These are phyloP conservation scores for Montipora capricornis DNA, from an alignment of 64 coral and sea anemone species.

Conservation along the genomic window DNA sequence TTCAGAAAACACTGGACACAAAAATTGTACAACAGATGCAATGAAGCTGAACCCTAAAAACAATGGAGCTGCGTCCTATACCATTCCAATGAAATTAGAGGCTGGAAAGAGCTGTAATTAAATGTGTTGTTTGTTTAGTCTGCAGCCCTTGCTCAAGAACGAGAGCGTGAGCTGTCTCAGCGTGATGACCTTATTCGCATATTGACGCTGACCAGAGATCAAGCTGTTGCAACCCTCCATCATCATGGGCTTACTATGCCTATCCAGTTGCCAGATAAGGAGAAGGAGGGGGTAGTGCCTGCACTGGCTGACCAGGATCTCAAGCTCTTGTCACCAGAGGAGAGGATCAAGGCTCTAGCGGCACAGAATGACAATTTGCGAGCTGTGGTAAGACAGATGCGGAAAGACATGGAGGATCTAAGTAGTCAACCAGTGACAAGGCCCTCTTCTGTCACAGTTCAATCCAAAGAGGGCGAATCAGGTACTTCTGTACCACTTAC, in stretches of 20 bases:
- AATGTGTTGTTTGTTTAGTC: constrained; percentile 45
- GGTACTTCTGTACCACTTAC: constrained; percentile 71
- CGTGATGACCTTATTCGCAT: constrained; percentile 86
- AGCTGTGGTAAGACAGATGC: constrained; percentile 90
- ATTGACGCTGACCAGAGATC: constrained; percentile 83
- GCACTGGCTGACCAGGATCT: not conserved
- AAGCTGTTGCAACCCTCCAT: constrained; percentile 89
- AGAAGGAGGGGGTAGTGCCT: not conserved
- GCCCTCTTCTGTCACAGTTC: constrained; percentile 59
- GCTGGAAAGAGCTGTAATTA: not conserved
- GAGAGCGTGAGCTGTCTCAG: constrained; percentile 72
- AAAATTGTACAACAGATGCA: too few relatives aligned
- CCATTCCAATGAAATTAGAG: too few relatives aligned
- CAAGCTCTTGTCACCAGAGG: not conserved
- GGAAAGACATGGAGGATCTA: constrained; percentile 93
- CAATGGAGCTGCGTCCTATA: too few relatives aligned
- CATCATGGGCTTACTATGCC: constrained; percentile 89
- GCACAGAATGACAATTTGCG: constrained; percentile 80
- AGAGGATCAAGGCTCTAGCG: constrained; percentile 50
- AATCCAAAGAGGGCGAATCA: constrained; percentile 17
- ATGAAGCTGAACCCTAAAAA: too few relatives aligned
- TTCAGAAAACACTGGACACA: too few relatives aligned
- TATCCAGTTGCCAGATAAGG: constrained; percentile 75
- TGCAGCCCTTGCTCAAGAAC: constrained; percentile 73
- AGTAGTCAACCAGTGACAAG: constrained; percentile 68